phyloP scores from a whole-genome alignment of 2,888 invertebrate species.

The Reticulitermes lucifugus region DNA sequence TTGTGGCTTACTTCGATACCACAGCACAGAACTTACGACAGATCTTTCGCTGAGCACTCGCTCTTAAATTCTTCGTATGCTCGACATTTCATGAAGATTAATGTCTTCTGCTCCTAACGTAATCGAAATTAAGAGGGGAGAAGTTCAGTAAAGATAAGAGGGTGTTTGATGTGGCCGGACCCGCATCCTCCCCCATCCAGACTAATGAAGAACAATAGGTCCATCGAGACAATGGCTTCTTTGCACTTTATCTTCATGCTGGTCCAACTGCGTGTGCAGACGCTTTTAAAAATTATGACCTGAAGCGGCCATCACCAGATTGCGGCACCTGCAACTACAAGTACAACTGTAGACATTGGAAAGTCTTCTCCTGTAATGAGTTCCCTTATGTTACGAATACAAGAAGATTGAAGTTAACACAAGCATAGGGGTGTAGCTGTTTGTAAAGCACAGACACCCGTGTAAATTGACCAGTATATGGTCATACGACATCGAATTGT shows the following conservation, averaged over 20 bases:
- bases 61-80: not conserved
- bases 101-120: slow-evolving; percentile 3
- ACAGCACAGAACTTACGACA: not conserved
- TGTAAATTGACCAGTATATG: too few species aligned
- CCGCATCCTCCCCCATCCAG: slow-evolving; percentile 10
- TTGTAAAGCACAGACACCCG: too few species aligned
- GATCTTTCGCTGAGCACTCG: not conserved
- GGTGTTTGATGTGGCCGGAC: not conserved
- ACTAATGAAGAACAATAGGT: slow-evolving; percentile 31
- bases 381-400: too few species aligned
- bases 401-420: too few species aligned
- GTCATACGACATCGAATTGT: too few species aligned
- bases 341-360: too few species aligned
- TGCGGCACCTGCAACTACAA: too few species aligned
- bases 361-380: too few species aligned
- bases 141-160: not conserved
- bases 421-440: too few species aligned
- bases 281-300: too few species aligned
- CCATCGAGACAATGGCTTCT: slow-evolving; percentile 27
- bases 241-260: not conserved
- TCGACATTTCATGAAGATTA: slow-evolving; percentile 21
- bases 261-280: not conserved
- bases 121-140: slow-evolving; percentile 6
- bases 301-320: too few species aligned
- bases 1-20: too few species aligned